Evolutionary conservation across 2,113 vertebrate genomes (phyloP).

Genomic region (Crotophaga sulcirostris): DNA sequence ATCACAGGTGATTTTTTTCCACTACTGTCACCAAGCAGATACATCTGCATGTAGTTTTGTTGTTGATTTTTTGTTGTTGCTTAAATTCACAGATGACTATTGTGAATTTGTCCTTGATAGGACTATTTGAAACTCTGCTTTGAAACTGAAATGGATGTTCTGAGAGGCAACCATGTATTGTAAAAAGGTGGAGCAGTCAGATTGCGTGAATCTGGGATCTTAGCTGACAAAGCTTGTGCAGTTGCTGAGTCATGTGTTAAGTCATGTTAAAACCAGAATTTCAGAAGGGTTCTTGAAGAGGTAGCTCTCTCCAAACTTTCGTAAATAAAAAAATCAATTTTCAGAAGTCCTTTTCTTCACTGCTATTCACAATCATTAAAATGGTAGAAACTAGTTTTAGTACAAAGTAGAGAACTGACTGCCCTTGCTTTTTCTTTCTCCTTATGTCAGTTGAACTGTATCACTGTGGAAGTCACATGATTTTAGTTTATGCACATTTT

Average conservation of each 20-base stretch:
- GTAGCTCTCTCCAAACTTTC: not conserved
- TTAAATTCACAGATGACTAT: not conserved
- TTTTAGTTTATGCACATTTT: not conserved
- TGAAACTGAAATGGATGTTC: not conserved
- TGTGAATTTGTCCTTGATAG: not conserved
- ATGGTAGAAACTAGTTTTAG: not conserved
- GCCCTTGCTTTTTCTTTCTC: not conserved
- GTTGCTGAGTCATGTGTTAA: not conserved
- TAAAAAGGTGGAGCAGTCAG: not conserved
- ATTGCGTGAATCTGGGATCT: not conserved
- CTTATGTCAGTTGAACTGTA: not conserved
- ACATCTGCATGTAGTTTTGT: not conserved
- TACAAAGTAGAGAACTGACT: not conserved
- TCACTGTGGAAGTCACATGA: rapidly evolving
- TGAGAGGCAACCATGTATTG: not conserved
- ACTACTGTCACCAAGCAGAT: not conserved
- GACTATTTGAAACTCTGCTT: not conserved
- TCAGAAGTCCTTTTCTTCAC: not conserved
- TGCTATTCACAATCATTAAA: not conserved
- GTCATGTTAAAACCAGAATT: not conserved
- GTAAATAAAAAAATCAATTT: rapidly evolving
- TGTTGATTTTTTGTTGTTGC: too few species aligned
- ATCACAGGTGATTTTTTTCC: not conserved
- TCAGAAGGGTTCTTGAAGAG: not conserved
- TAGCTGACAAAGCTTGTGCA: not conserved